Conservation (phyloP, 2,113 vertebrate species). For the Himantopus leucocephalus region DNA sequence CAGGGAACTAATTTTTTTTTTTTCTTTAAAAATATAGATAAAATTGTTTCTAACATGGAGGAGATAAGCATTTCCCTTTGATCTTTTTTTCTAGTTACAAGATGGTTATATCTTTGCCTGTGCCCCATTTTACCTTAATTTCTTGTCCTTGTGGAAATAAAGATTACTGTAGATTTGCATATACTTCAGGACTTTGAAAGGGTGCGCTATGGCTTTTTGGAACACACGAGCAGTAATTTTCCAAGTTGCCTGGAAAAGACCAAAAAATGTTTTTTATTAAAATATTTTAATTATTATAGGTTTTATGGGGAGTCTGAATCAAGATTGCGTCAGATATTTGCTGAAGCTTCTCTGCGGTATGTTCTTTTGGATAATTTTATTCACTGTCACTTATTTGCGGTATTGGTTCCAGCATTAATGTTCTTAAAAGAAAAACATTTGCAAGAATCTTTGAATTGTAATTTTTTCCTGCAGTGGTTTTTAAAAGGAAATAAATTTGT, state of each 20-base stretch:
- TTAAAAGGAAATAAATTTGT: background rate
- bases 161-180: background rate
- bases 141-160: background rate
- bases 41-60: background rate
- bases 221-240: background rate
- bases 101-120: background rate
- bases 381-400: background rate
- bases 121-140: background rate
- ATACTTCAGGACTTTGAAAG: background rate
- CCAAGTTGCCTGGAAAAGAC: background rate
- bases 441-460: background rate
- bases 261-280: background rate
- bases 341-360: constrained; percentile 88
- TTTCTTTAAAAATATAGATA: background rate
- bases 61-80: background rate
- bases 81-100: background rate
- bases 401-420: background rate
- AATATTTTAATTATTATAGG: constrained; percentile 70
- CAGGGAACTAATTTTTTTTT: background rate
- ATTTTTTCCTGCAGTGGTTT: background rate
- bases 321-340: constrained; percentile 89
- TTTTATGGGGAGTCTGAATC: constrained; percentile 96
- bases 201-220: fast-evolving
- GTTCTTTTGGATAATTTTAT: background rate
- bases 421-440: background rate